Evolutionary conservation across 64 coral and sea anemone species (phyloP), one percentile per base, ranked within the genome.

Genomic region (Astreopora myriophthalma): DNA sequence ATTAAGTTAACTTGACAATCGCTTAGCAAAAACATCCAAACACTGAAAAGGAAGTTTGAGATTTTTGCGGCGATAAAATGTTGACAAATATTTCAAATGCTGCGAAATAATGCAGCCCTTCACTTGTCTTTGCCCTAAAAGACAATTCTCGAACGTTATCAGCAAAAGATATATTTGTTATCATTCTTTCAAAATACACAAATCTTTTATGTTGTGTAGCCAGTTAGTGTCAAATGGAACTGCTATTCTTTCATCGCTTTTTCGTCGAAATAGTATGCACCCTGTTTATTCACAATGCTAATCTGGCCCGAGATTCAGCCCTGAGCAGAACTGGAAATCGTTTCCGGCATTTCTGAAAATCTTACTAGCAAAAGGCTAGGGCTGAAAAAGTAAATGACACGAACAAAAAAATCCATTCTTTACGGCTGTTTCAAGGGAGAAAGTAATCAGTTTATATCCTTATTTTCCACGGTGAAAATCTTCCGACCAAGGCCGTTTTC

Each of bases 71-170:
- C 32, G 28, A 34, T 55, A 19, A 33, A 33, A 35, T 64, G 79
- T 82, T 82, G 57, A 82, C 79, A 82, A 73, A 73, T 37, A 64
- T 63, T 36, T 64, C 22, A 35, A 22, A 63, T 63, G 23, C 8
- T 64, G 55, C 34, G 57, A 63, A 38, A 62, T 37, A 17, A 61
- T 24, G 5, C 19, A 11, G 52, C 6, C 79, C 22, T 33, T 64
- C 17, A 5, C n/a, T 37, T 9, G 52, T 13, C 31, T n/a, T 31
- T 63, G 52, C 12, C 8, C 29, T 2, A 22, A 32, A 32, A 55
- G 48, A 37, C 0, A 33, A 33, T 33, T 14, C 67, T 70, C 6
- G 28, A 80, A 60, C 28, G 42, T 28, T 30, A 78, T 29, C 40
- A 64, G 1, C 10, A 57, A 60, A 46, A 13, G 4, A 14, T 8